Evolutionary conservation across 2,888 invertebrate species (phyloP), one percentile per base, ranked within the genome.

Genomic region (Myopa testacea): DNA sequence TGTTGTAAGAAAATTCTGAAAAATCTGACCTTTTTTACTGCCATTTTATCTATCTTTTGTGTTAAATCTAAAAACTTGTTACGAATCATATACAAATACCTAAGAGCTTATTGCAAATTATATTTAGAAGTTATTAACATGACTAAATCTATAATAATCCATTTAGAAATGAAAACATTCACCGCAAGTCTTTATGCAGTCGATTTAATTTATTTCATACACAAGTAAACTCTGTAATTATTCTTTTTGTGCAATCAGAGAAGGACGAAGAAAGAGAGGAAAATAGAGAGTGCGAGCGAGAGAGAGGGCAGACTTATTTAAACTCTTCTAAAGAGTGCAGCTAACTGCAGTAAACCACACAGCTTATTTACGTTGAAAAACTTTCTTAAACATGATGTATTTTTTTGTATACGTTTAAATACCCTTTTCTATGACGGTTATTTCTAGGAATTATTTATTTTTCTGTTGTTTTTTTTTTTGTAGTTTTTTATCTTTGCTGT

Each of bases 381-480:
- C 14, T n/a, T 55, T 55, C n/a, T 55, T 55, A 10, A 16, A 55
- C n/a, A 55, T 55, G 55, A 55, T 65, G 26, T 26, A 37, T 38
- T 65, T 38, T 65, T 38, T 38, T 38, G 34, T 65, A 34, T 65
- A 19, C 14, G n/a, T 62, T 62, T 62, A 26, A 62, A 65, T 65
- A 34, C 65, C 34, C 37, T 65, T 65, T 34, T 38, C 34, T 37
- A 34, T 63, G 65, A 34, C 37, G 26, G 37, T 34, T 50, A 26
- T 55, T 55, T 5, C 37, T 65, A 12, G 34, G 37, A 37, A 37
- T 37, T 65, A 34, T 37, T 38, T 65, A 37, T 65, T 37, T 65
- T 37, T 65, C 3, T 65, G 8, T 38, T 10, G 45, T 10, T 45
- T 6, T 45, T 45, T 26, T 65, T 65, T 38, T 4, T 38, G 12